Conservation (phyloP, 1,140 invertebrate species). For the Ostrea denselamellosa region DNA sequence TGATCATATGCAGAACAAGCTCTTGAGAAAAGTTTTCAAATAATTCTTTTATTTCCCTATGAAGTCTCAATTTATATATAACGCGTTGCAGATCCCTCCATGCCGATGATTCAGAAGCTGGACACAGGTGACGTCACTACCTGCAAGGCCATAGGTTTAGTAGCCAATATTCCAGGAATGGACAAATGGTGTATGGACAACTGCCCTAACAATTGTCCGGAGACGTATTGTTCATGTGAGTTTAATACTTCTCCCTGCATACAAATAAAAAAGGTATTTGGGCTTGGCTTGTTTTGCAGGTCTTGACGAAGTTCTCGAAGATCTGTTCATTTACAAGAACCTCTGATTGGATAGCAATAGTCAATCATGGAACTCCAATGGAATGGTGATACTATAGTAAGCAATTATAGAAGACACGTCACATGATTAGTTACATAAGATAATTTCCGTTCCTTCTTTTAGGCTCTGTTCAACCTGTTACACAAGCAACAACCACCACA, state of each 20-base stretch:
- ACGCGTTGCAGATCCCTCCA: background rate
- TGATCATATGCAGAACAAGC: too few species aligned
- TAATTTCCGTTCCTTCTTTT: background rate
- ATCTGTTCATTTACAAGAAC: too few species aligned
- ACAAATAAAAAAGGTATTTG: too few species aligned
- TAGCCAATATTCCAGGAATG: background rate
- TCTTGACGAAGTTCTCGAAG: too few species aligned
- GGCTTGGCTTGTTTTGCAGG: too few species aligned
- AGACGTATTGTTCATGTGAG: slow-evolving; percentile 15
- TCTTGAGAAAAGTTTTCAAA: background rate
- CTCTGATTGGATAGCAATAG: too few species aligned
- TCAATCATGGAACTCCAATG: too few species aligned
- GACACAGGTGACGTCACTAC: slow-evolving; percentile 28
- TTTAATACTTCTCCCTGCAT: background rate
- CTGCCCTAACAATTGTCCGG: slow-evolving; percentile 6
- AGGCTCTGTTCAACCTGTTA: slow-evolving; percentile 10
- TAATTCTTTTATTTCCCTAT: too few species aligned
- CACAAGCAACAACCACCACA: background rate
- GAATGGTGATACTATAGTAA: too few species aligned
- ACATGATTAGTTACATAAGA: too few species aligned
- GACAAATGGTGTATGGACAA: slow-evolving; percentile 34
- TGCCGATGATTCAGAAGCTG: slow-evolving; percentile 8
- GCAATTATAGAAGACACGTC: too few species aligned
- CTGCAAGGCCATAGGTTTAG: slow-evolving; percentile 23
- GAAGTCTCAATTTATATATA: background rate